A percentile compares a stretch with the other conserved stretches of the same genome.
phyloP scores from a whole-genome alignment of 2,113 vertebrate species.

The Atherinomorus stipes region DNA sequence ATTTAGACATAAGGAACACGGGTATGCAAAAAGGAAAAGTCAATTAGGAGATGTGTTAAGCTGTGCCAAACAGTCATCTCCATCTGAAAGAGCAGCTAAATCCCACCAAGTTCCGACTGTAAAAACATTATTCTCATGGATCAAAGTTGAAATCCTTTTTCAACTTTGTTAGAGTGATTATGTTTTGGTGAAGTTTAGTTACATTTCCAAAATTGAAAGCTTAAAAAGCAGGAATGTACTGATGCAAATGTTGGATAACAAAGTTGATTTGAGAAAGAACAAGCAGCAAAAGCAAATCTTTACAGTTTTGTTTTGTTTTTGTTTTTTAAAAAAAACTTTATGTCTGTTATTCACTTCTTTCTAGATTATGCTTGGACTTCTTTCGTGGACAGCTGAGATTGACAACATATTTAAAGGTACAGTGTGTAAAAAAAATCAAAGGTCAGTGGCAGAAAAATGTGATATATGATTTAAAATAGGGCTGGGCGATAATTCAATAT shows the following conservation, averaged over 20 bases:
- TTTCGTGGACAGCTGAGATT: too few species aligned
- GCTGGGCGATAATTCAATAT: too few species aligned
- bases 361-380: too few species aligned
- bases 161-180: not conserved
- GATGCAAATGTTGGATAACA: constrained; percentile 7
- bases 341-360: too few species aligned
- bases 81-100: constrained; percentile 45
- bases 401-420: too few species aligned
- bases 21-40: constrained; percentile 40
- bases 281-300: constrained; percentile 48
- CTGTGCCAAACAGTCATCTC: constrained; percentile 51
- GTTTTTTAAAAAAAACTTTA: too few species aligned
- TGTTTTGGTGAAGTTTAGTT: constrained; percentile 21
- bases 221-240: constrained; percentile 8
- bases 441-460: too few species aligned
- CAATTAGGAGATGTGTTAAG: constrained; percentile 37
- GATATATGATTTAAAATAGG: too few species aligned
- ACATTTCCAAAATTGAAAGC: constrained; percentile 20
- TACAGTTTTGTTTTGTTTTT: too few species aligned
- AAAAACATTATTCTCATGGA: constrained; percentile 42
- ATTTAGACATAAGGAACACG: constrained; percentile 36
- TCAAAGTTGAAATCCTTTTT: constrained; percentile 48
- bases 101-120: constrained; percentile 23
- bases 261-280: constrained; percentile 36
- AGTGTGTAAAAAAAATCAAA: too few species aligned